Conservation (phyloP, 1,140 invertebrate genomes). For the Eupristina koningsbergeri region DNA sequence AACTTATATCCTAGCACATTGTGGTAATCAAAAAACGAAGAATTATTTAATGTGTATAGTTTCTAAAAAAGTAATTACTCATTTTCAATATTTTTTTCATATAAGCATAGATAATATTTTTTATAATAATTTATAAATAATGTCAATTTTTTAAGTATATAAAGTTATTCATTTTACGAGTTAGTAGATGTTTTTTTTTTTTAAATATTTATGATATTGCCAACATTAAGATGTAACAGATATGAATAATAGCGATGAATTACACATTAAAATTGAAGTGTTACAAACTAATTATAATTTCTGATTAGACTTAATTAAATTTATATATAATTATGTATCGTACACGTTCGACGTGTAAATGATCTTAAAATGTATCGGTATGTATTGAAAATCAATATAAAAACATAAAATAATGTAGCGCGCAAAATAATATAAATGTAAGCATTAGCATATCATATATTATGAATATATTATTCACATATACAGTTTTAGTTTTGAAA, state of each 20-base stretch:
- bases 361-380: background rate
- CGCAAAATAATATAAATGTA: background rate
- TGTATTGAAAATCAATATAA: background rate
- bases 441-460: background rate
- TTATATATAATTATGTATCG: background rate
- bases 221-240: no score
- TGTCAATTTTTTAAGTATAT: no score
- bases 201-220: no score
- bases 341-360: background rate
- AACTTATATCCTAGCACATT: no score
- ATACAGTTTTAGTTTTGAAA: conserved; percentile 12
- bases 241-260: background rate
- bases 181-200: no score
- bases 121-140: no score
- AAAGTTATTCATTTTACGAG: no score
- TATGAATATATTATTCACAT: background rate
- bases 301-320: background rate
- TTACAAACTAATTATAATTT: background rate
- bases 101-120: no score
- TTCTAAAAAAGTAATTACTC: no score
- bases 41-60: no score
- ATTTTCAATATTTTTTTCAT: no score
- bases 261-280: background rate
- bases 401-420: conserved; percentile 16
- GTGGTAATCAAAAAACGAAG: no score